phyloP scores from a whole-genome alignment of 2,113 vertebrate genomes.

The Acinonyx jubatus region DNA sequence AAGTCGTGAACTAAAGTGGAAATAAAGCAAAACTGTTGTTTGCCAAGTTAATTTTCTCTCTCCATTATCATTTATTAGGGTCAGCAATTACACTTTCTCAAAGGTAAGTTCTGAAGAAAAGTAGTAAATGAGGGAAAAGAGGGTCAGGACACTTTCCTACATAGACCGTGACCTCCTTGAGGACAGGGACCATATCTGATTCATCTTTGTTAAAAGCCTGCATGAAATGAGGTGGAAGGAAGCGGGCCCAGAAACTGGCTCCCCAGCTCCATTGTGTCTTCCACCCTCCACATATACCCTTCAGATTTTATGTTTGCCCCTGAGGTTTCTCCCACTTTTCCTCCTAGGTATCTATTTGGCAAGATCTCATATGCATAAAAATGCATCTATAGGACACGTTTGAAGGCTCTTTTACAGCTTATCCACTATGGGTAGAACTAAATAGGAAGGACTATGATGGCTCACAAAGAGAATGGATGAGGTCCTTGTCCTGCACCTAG shows the following conservation, averaged over 20 bases:
- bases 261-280: not conserved
- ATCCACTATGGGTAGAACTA: not conserved
- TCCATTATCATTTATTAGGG: slow-evolving; percentile 17
- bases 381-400: not conserved
- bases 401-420: not conserved
- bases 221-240: not conserved
- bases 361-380: not conserved
- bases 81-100: not conserved
- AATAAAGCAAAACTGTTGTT: not conserved
- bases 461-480: not conserved
- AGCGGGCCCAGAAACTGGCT: not conserved
- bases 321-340: slow-evolving; percentile 16
- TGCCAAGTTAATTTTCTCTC: slow-evolving; percentile 15
- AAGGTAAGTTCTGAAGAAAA: slow-evolving; percentile 43
- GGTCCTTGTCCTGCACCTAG: not conserved
- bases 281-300: not conserved
- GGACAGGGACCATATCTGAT: not conserved
- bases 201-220: slow-evolving; percentile 33
- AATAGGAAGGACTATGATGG: not conserved
- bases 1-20: not conserved
- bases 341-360: not conserved
- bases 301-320: not conserved
- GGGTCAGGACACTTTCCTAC: not conserved
- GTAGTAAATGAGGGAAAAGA: not conserved
- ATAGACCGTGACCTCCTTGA: slow-evolving; percentile 11